A percentile compares a stretch with the other conserved stretches of the same genome.
Evolutionary conservation across 2,888 invertebrate species (phyloP).

Genomic region (Zootermopsis nevadensis): DNA sequence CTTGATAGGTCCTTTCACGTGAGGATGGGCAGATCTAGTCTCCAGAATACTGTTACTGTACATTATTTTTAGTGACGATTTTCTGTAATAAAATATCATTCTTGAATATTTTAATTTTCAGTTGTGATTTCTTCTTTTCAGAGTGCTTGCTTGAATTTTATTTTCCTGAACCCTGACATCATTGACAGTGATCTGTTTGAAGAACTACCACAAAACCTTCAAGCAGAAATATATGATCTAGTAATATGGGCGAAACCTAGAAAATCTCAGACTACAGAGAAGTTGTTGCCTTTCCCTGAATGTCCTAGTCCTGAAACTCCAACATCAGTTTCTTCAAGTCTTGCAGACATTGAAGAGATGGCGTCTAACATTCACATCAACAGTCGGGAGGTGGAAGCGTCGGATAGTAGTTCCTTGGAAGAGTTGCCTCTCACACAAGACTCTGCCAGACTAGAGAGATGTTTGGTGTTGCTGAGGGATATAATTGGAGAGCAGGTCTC

Average conservation of each 20-base stretch:
- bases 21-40: too few relatives aligned
- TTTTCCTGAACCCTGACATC: conserved; percentile 67
- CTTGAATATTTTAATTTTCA: too few relatives aligned
- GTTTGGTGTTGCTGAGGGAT: conserved; percentile 65
- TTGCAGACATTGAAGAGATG: conserved; percentile 55
- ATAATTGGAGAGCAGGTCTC: conserved; percentile 67
- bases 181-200: conserved; percentile 68
- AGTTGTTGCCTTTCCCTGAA: conserved; percentile 51
- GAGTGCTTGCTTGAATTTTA: conserved; percentile 67
- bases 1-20: too few relatives aligned
- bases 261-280: conserved; percentile 54
- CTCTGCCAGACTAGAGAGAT: conserved; percentile 62
- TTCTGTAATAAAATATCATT: too few relatives aligned
- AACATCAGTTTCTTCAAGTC: conserved; percentile 52
- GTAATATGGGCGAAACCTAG: conserved; percentile 62
- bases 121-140: conserved; percentile 58
- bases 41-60: too few relatives aligned
- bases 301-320: conserved; percentile 51
- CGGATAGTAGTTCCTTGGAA: conserved; percentile 59
- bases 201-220: conserved; percentile 69
- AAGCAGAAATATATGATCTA: conserved; percentile 69
- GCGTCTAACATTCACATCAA: conserved; percentile 52
- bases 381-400: conserved; percentile 54
- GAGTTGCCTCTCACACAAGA: conserved; percentile 59
- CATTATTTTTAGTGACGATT: too few relatives aligned